Evolutionary conservation across 1,140 invertebrate species (phyloP), one percentile per base, ranked within the genome.

Genomic region (Pseudomyrmex cubaensis): DNA sequence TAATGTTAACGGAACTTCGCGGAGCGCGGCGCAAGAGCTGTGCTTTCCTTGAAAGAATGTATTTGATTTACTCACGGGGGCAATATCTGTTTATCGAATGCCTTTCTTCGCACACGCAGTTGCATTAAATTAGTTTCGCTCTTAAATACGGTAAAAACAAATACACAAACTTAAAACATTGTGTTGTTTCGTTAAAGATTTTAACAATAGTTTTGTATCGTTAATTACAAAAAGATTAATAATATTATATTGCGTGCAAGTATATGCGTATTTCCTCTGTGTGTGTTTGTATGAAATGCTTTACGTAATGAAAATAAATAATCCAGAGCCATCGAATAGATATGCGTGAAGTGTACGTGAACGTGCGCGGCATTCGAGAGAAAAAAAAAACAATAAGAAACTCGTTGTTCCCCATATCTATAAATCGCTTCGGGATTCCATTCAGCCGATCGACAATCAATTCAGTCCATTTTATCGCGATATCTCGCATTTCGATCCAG

Each of bases 1-100:
- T 78, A 78, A 57, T 52, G 35, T 78, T 70, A 70, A 69, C 64
- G 52, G 54, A 78, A 78, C 54, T 57, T 15, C 8, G 44, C 59
- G 15, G 46, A n/a, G 15, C 62, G 48, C 15, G 5, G 35, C 35
- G 35, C 35, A 35, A 35, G 35, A 22, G 9, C 61, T 74, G 72
- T 52, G 69, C 22, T 77, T 67, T 69, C 52, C 17, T 2, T 7
- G 7, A 25, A 70, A 70, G 44, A 70, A 78, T 69, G 35, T 57
- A 70, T 25, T 57, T 44, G 44, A 17, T 10, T 48, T 20, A 46
- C 70, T 57, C 64, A 54, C 63, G 35, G 17, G 48, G n/a, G 44
- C 15, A 57, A 61, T 13, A 15, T 12, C n/a, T 13, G 25, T 7
- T 35, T 35, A 35, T 35, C 35, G 5, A 35, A 35, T 7, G 35